Evolutionary conservation across 2,797 vertebrate genomes (phyloP), one percentile per base, ranked within the genome.

Genomic region (Malurus splendens): DNA sequence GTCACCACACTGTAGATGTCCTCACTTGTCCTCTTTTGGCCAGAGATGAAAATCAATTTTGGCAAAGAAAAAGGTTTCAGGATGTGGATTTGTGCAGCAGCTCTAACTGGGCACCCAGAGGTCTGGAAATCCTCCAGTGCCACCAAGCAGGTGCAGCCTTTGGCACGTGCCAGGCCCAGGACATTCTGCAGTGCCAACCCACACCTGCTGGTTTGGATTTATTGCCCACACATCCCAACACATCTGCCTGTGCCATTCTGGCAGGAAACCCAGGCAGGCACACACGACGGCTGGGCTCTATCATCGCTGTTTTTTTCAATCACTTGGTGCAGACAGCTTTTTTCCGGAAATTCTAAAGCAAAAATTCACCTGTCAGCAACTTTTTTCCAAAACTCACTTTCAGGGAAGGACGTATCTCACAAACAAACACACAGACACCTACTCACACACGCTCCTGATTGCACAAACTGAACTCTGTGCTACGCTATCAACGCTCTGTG

Each of bases 381-480:
- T 28, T 10, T 51, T 83, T 89, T 64, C 52, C 36, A 52, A 89
- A 90, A 14, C 17, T 27, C 28, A 32, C 66, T 68, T 86, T 79
- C 57, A 74, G 77, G 33, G 64, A 81, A 92, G 30, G 64, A 47
- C 3, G 1, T 17, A 23, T 23, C 36, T 41, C 23, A 38, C 47
- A 73, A 67, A 56, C 48, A 74, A 23, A 64, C 62, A 60, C 12
- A 16, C 15, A 64, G 44, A 57, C 48, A 32, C 70, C 45, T 86
- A 13, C 36, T 73, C 30, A 68, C 74, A 32, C 51, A 41, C 19
- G 1, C 45, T 78, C 22, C 47, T 0, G 14, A 64, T 86, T 93
- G 82, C 82, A 64, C 77, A 93, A 93, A 73, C 64, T 95, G 94
- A 90, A 90, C 94, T 92, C 93, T 79, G 89, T 0, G 25, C 93